These are phyloP conservation scores for Drosophila trapezifrons DNA, from an alignment of 1,140 invertebrate genomes.

Conservation along the genomic window DNA sequence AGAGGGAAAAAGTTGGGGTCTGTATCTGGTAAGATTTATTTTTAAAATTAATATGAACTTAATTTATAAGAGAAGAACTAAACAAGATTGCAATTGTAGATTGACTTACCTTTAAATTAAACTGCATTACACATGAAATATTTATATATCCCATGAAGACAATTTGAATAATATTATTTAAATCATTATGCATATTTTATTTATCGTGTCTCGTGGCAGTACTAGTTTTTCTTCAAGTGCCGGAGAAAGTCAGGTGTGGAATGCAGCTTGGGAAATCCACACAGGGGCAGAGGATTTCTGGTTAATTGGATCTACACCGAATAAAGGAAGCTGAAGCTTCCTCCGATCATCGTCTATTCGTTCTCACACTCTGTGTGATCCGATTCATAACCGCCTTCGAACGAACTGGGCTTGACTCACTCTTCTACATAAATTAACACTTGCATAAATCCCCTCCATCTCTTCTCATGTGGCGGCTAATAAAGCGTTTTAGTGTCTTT, in stretches of 20 bases:
- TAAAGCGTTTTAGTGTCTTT: slow-evolving; percentile 42
- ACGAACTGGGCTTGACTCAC: slow-evolving; percentile 38
- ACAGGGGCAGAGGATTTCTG: slow-evolving; percentile 8
- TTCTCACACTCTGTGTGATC: slow-evolving; percentile 38
- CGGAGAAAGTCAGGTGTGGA: slow-evolving; percentile 54
- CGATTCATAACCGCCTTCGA: slow-evolving; percentile 36
- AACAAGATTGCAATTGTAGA: background rate
- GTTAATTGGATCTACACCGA: slow-evolving; percentile 9
- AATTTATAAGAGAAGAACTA: too few species aligned
- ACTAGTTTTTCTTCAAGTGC: background rate
- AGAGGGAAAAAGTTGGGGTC: background rate
- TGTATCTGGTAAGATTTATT: too few species aligned
- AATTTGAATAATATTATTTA: background rate
- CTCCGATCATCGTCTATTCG: slow-evolving; percentile 3
- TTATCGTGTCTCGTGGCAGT: too few species aligned
- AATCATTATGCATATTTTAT: background rate
- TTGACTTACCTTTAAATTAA: background rate
- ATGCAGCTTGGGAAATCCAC: slow-evolving; percentile 65
- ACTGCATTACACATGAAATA: background rate
- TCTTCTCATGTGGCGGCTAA: slow-evolving; percentile 46
- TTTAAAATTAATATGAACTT: too few species aligned
- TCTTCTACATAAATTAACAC: slow-evolving; percentile 39
- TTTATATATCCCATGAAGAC: background rate
- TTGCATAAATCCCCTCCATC: slow-evolving; percentile 9
- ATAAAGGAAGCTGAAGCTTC: slow-evolving; percentile 17